Conservation (phyloP, 2,888 invertebrate genomes). For the Sinodicranocentrus sp. region DNA sequence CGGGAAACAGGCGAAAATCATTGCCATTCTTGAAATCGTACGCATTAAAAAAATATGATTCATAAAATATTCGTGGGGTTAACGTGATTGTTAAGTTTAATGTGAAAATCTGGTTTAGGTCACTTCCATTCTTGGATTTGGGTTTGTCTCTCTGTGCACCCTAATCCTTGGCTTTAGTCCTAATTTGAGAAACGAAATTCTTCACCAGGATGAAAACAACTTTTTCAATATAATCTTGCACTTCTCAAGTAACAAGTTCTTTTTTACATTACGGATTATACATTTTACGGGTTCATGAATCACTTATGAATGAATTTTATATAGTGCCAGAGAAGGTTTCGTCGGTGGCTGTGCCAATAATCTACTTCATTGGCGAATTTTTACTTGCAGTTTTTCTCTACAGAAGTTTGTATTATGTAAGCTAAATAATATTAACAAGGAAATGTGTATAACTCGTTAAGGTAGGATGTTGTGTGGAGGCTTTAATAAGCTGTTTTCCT, state of each 20-base stretch:
- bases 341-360: conserved; percentile 58
- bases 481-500: too few species aligned
- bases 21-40: conserved; percentile 70
- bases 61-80: too few species aligned
- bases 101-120: conserved; percentile 53
- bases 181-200: conserved; percentile 49
- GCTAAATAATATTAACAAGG: too few species aligned
- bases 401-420: conserved; percentile 60
- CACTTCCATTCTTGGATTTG: conserved; percentile 51
- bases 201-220: conserved; percentile 50
- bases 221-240: conserved; percentile 60
- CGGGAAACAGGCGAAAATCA: conserved; percentile 60
- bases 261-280: too few species aligned
- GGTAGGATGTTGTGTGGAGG: too few species aligned
- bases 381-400: conserved; percentile 57
- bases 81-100: too few species aligned
- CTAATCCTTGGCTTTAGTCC: conserved; percentile 50
- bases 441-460: too few species aligned
- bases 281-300: not conserved
- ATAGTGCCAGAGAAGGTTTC: conserved; percentile 68
- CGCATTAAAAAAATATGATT: too few species aligned
- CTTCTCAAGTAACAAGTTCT: conserved; percentile 69
- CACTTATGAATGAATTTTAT: conserved; percentile 2
- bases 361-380: conserved; percentile 70
- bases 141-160: conserved; percentile 48